Evolutionary conservation across 2,888 invertebrate genomes (phyloP), one percentile per base, ranked within the genome.

Genomic region (Cosmia trapezina): DNA sequence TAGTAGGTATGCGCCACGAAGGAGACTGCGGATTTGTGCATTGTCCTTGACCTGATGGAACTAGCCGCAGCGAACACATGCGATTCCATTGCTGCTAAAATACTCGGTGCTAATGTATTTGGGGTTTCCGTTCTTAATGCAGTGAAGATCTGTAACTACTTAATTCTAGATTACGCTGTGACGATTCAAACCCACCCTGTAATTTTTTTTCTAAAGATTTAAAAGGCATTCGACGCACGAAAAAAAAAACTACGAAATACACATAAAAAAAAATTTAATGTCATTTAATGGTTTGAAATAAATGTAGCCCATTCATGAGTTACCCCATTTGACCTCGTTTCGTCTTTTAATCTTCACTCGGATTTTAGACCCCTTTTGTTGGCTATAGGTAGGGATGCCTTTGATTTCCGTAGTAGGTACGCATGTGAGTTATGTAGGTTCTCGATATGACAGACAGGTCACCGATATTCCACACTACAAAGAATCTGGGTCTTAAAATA

Each of bases 41-140:
- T 74, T 86, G 90, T 81, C 94, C 94, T 93, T 94, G 94, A 92
- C 93, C 93, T 69, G 83, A 88, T 90, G 89, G 91, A 89, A 78
- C 86, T 83, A 84, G 89, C 88, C 90, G 90, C 91, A 91, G 90
- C 88, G 87, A 87, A 86, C 87, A 87, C 86, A 88, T 83, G 85
- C 86, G 85, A 66, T 41, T 68, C 68, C 64, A 80, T 61, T 70
- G 76, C 76, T 80, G 76, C 53, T 83, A 41, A 80, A 80, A 70
- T 83, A 66, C 70, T 37, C 28, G 8, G 41, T 22, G 60, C 19
- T 72, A 79, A 71, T 78, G 17, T 54, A 67, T 83, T 83, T 83
- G 56, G 43, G 53, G 41, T 19, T 78, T 70, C 71, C 64, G 64
- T 64, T 61, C 33, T 22, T 57, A 57, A 57, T 73, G 47, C 51